These are phyloP conservation scores for Formica aserva DNA, from an alignment of 2,888 invertebrate genomes.

Conservation along the genomic window DNA sequence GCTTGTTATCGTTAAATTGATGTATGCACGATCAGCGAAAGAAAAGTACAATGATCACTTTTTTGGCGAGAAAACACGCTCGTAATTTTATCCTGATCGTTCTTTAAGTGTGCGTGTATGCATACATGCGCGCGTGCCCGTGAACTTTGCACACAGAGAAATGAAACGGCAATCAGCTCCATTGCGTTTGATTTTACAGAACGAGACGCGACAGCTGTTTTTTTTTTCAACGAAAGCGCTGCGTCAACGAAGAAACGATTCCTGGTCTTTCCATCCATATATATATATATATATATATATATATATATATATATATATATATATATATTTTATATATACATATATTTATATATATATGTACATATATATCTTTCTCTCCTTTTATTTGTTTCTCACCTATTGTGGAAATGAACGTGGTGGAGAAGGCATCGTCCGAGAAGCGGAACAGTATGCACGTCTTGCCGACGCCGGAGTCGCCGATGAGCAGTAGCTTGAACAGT, in stretches of 20 bases:
- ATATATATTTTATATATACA: background rate
- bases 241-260: background rate
- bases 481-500: constrained; percentile 95
- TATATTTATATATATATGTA: background rate
- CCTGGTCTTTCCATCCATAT: background rate
- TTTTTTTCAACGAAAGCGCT: background rate
- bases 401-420: constrained; percentile 97
- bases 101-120: background rate
- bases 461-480: constrained; percentile 97
- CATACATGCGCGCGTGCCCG: background rate
- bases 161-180: background rate
- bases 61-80: background rate
- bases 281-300: background rate
- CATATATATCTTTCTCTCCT: background rate
- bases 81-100: background rate
- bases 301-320: no score
- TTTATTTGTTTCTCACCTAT: constrained; percentile 90
- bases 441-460: constrained; percentile 97
- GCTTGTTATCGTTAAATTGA: background rate
- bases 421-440: constrained; percentile 98
- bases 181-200: constrained; percentile 3
- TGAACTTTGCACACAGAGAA: background rate
- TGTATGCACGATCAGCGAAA: background rate
- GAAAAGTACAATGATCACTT: background rate
- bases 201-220: background rate